phyloP scores from a whole-genome alignment of 2,113 vertebrate species.

The Pterocles orientalis region DNA sequence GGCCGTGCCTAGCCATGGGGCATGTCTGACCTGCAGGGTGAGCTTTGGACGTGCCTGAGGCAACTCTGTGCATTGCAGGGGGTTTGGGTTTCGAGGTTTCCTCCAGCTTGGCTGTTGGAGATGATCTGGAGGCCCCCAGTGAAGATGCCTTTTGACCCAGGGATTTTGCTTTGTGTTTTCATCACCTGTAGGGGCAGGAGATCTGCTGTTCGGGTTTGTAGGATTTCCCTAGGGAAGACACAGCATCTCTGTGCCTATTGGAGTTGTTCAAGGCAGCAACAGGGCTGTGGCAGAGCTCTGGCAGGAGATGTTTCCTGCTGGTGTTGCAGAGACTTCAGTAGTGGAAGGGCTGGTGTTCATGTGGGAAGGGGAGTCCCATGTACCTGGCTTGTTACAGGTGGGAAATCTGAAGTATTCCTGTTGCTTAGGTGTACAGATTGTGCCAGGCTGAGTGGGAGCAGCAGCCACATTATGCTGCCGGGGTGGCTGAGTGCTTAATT shows the following conservation, averaged over 20 bases:
- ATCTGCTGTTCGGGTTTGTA: neutral
- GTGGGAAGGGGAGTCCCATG: neutral
- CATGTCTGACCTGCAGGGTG: neutral
- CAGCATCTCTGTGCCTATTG: neutral
- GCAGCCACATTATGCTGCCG: neutral
- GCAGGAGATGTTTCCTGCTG: neutral
- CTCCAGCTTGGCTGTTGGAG: neutral
- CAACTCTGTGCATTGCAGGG: rapidly evolving
- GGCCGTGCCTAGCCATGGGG: rapidly evolving
- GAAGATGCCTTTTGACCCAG: neutral
- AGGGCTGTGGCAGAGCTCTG: neutral
- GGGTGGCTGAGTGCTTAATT: conserved; percentile 12
- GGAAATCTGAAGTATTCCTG: neutral
- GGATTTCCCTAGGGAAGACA: neutral
- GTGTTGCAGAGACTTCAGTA: neutral
- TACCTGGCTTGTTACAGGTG: neutral
- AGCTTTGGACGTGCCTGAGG: neutral
- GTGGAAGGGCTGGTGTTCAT: neutral
- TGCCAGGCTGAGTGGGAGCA: neutral
- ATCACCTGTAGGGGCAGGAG: rapidly evolving
- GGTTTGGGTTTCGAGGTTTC: neutral
- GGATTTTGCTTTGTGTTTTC: neutral
- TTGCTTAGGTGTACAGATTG: neutral
- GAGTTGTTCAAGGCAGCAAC: neutral
- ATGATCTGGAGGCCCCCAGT: neutral